Evolutionary conservation across 2,888 invertebrate genomes (phyloP).

Genomic region (Nasonia oneida): DNA sequence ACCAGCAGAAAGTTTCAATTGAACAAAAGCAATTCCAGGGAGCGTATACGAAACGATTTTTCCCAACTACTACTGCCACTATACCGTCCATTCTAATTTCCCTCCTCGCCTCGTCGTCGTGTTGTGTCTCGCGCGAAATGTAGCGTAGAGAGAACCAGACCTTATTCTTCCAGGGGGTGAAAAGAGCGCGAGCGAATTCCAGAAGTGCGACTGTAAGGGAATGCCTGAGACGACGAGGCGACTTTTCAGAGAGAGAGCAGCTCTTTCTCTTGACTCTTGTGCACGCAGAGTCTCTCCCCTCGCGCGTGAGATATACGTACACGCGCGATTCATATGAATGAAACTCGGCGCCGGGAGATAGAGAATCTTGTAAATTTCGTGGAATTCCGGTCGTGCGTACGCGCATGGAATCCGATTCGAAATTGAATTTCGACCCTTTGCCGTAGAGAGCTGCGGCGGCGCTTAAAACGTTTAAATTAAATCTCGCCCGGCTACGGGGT

Average conservation of each 20-base stretch:
- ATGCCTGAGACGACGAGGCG: slow-evolving; percentile 9
- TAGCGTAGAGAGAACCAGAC: slow-evolving; percentile 7
- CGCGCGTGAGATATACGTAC: slow-evolving; percentile 16
- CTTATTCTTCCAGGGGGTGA: slow-evolving; percentile 35
- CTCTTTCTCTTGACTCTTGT: neutral
- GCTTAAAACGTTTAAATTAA: slow-evolving; percentile 54
- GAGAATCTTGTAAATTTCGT: slow-evolving; percentile 57
- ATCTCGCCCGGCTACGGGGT: slow-evolving; percentile 43
- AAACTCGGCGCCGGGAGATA: slow-evolving; percentile 21
- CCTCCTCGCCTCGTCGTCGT: too few relatives aligned
- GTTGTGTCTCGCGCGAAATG: neutral
- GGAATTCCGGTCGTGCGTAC: slow-evolving; percentile 48
- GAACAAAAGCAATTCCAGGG: too few relatives aligned
- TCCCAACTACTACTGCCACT: neutral
- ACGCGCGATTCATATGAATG: slow-evolving; percentile 32
- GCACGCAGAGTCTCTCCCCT: neutral
- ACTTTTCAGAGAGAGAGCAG: neutral
- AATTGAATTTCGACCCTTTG: slow-evolving; percentile 59
- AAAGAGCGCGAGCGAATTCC: slow-evolving; percentile 37
- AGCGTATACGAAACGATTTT: neutral
- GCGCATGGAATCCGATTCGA: slow-evolving; percentile 56
- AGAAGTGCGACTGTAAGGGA: slow-evolving; percentile 14
- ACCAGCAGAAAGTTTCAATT: too few relatives aligned
- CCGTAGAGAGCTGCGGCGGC: neutral
- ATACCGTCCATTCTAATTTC: slow-evolving; percentile 16